A percentile compares a stretch with the other conserved stretches of the same genome.
Conservation (phyloP, 2,888 invertebrate genomes). For the Drosophila acutilabella region DNA sequence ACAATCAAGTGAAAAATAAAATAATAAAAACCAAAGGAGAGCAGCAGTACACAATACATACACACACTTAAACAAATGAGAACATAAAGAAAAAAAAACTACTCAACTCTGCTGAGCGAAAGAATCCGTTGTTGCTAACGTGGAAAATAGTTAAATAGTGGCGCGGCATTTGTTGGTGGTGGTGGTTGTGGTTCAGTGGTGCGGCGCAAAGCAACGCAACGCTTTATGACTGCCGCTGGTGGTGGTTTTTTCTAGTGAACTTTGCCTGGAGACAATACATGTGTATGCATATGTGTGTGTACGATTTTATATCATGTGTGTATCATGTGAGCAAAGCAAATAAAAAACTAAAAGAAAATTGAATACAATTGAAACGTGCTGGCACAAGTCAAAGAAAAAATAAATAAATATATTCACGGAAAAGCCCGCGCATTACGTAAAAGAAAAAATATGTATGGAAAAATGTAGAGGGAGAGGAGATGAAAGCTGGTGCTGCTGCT, state of each 20-base stretch:
- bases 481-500: slow-evolving; percentile 16
- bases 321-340: slow-evolving; percentile 53
- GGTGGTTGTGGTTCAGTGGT: slow-evolving; percentile 56
- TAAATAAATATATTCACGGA: slow-evolving; percentile 7
- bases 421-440: slow-evolving; percentile 73
- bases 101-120: slow-evolving; percentile 28
- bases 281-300: slow-evolving; percentile 34
- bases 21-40: slow-evolving; percentile 65
- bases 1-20: slow-evolving; percentile 46
- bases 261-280: slow-evolving; percentile 60
- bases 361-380: slow-evolving; percentile 25
- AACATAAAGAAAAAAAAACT: slow-evolving; percentile 24
- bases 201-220: slow-evolving; percentile 15
- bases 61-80: slow-evolving; percentile 30
- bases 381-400: neutral
- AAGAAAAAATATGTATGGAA: neutral
- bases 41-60: slow-evolving; percentile 21
- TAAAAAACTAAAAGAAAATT: slow-evolving; percentile 19
- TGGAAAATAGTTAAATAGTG: slow-evolving; percentile 72
- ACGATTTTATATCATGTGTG: slow-evolving; percentile 41
- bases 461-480: neutral
- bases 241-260: slow-evolving; percentile 73
- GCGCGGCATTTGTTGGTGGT: slow-evolving; percentile 67
- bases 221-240: slow-evolving; percentile 38
- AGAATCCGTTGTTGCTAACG: slow-evolving; percentile 74